Conservation (phyloP, 2,797 vertebrate genomes). For the Acanthis flammea region DNA sequence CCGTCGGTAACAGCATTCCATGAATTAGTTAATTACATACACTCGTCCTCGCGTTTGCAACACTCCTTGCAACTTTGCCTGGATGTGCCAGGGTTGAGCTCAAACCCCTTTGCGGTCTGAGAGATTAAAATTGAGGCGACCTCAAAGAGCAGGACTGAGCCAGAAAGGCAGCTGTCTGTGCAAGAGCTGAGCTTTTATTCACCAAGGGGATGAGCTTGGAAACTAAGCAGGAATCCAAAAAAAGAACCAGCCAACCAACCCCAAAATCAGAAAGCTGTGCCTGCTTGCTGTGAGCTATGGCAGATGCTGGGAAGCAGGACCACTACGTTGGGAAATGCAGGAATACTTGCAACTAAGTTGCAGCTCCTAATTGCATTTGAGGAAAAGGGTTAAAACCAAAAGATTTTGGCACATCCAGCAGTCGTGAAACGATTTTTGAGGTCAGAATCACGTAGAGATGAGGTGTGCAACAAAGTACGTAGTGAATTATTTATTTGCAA, state of each 20-base stretch:
- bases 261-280: background rate
- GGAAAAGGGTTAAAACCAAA: background rate
- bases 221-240: background rate
- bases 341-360: background rate
- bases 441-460: background rate
- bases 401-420: background rate
- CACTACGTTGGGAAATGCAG: background rate
- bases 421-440: background rate
- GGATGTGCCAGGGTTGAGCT: background rate
- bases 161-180: background rate
- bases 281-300: constrained; percentile 11
- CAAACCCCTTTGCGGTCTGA: background rate
- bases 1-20: constrained; percentile 11
- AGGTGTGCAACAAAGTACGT: background rate
- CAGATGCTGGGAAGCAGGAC: constrained; percentile 23
- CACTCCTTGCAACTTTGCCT: constrained; percentile 21
- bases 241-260: background rate
- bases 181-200: background rate
- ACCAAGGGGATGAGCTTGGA: background rate
- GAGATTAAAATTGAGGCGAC: background rate
- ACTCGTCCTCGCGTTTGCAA: constrained; percentile 21
- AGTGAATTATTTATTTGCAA: background rate
- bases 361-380: background rate
- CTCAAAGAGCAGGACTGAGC: constrained; percentile 28
- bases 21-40: constrained; percentile 47